phyloP scores from a whole-genome alignment of 2,888 invertebrate genomes.

The Platycheirus rosarum region DNA sequence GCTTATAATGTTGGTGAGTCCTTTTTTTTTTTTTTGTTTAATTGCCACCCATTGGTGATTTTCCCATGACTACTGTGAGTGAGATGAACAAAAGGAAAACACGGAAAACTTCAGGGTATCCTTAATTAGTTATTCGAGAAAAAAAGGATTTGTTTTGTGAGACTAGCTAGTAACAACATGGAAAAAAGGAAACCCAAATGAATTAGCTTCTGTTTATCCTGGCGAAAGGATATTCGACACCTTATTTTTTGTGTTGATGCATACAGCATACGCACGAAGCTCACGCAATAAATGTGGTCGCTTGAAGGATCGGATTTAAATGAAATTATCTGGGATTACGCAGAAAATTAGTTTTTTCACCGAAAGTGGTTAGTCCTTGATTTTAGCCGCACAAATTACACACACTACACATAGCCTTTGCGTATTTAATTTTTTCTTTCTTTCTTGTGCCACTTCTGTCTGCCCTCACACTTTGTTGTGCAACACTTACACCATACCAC shows the following conservation, averaged over 20 bases:
- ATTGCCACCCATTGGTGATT: constrained; percentile 76
- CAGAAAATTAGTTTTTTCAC: constrained; percentile 75
- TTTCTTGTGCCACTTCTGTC: background rate
- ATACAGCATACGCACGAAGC: constrained; percentile 18
- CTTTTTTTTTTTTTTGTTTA: constrained; percentile 66
- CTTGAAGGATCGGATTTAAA: constrained; percentile 75
- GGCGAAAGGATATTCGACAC: constrained; percentile 45
- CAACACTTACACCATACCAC: constrained; percentile 21
- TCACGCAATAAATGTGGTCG: constrained; percentile 18
- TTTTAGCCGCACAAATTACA: constrained; percentile 30
- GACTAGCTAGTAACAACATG: background rate
- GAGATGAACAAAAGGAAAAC: constrained; percentile 14
- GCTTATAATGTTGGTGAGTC: constrained; percentile 72
- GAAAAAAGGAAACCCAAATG: constrained; percentile 35
- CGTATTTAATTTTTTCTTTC: constrained; percentile 52
- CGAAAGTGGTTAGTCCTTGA: constrained; percentile 47
- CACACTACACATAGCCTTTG: constrained; percentile 34
- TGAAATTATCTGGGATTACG: constrained; percentile 78
- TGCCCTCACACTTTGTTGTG: constrained; percentile 31
- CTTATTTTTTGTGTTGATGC: no score
- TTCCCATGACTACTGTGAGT: constrained; percentile 73
- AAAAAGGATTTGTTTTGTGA: constrained; percentile 45
- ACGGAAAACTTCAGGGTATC: constrained; percentile 50
- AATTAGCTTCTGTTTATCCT: constrained; percentile 72
- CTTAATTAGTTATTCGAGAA: constrained; percentile 69